These are phyloP conservation scores for Gambusia holbrooki DNA, from an alignment of 2,113 vertebrate genomes.

Conservation along the genomic window DNA sequence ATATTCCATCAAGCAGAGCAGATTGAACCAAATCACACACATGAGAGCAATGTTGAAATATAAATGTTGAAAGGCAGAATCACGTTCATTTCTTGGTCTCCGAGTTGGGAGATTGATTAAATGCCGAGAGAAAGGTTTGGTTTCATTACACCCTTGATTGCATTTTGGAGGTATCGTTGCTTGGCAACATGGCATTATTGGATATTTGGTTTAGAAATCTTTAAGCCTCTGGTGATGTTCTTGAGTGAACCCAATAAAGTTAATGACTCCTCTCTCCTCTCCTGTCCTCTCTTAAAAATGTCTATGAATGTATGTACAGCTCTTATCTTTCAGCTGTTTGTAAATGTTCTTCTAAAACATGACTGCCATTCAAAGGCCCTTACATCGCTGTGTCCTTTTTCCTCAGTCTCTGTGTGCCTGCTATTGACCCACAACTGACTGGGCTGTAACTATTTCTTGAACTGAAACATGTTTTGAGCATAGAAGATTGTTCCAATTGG, in stretches of 20 bases:
- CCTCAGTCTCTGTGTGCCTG: conserved; percentile 21
- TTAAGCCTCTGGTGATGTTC: conserved; percentile 50
- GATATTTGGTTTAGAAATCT: conserved; percentile 57
- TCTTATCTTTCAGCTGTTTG: background rate
- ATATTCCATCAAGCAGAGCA: background rate
- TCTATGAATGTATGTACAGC: background rate
- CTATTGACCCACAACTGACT: conserved; percentile 50
- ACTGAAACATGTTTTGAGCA: conserved; percentile 12
- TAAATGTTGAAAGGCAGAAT: conserved; percentile 3
- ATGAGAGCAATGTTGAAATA: background rate
- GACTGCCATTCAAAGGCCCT: conserved; percentile 1
- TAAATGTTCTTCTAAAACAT: conserved; percentile 16
- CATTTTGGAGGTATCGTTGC: conserved; percentile 62
- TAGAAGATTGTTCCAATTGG: conserved; percentile 19
- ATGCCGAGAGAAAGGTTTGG: conserved; percentile 41
- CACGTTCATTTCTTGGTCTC: conserved; percentile 19
- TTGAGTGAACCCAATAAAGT: conserved; percentile 48
- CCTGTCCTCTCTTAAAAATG: background rate
- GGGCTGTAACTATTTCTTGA: conserved; percentile 45
- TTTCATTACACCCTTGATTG: conserved; percentile 68
- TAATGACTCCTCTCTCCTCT: conserved; percentile 31
- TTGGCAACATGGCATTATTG: conserved; percentile 61
- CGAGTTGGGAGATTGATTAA: conserved; percentile 43
- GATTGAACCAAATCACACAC: background rate
- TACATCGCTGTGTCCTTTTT: conserved; percentile 23